Conservation (phyloP, 2,113 vertebrate genomes). For the Carassius auratus region DNA sequence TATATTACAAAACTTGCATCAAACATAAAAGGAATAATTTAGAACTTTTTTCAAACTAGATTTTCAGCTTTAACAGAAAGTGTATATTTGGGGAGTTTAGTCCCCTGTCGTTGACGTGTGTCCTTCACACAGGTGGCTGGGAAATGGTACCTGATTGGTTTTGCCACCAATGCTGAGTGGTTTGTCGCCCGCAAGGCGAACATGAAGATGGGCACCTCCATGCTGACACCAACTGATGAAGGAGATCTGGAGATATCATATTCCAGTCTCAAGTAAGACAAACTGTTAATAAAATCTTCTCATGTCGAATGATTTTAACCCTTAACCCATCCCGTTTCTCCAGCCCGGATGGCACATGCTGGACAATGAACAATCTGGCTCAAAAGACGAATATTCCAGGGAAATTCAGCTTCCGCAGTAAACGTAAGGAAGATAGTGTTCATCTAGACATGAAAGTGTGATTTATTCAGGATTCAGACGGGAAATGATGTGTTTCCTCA, state of each 20-base stretch:
- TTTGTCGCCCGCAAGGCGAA: slow-evolving; percentile 69
- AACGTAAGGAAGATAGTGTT: slow-evolving; percentile 64
- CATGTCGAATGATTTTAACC: neutral
- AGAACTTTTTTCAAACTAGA: neutral
- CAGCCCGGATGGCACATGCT: slow-evolving; percentile 76
- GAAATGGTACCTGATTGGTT: slow-evolving; percentile 82
- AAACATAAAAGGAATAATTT: neutral
- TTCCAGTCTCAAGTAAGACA: slow-evolving; percentile 65
- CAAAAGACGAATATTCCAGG: slow-evolving; percentile 70
- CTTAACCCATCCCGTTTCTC: slow-evolving; percentile 2
- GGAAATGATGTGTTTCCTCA: slow-evolving; percentile 5
- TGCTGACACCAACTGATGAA: slow-evolving; percentile 68
- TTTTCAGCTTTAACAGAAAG: too few species aligned
- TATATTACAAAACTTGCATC: neutral
- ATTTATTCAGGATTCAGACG: neutral
- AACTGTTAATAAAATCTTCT: neutral
- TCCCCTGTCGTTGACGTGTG: neutral
- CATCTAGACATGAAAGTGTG: neutral
- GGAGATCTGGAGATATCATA: slow-evolving; percentile 77
- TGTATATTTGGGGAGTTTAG: neutral
- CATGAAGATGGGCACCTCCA: slow-evolving; percentile 81
- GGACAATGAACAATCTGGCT: slow-evolving; percentile 75
- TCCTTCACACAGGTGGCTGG: slow-evolving; percentile 75
- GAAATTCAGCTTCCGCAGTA: slow-evolving; percentile 73
- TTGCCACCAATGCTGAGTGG: slow-evolving; percentile 83